phyloP scores from a whole-genome alignment of 2,888 invertebrate genomes.

The Diarsia dahlii region DNA sequence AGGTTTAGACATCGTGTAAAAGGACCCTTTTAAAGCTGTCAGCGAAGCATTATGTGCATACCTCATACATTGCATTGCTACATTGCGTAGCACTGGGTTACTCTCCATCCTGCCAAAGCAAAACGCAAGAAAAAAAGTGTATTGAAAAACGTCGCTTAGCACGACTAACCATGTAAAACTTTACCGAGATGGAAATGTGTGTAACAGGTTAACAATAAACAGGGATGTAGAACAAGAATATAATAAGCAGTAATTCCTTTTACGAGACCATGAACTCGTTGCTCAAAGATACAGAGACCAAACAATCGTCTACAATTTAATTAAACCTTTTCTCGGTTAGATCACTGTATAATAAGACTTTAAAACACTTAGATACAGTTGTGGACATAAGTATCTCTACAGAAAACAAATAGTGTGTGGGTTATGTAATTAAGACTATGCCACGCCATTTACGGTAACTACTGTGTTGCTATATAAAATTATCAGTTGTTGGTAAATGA shows the following conservation, averaged over 20 bases:
- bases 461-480: neutral
- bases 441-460: neutral
- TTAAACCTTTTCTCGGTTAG: conserved; percentile 18
- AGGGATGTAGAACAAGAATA: neutral
- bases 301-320: conserved; percentile 12
- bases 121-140: no score
- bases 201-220: neutral
- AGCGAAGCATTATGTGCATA: no score
- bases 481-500: neutral
- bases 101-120: no score
- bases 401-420: neutral
- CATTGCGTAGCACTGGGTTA: no score
- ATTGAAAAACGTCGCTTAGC: no score
- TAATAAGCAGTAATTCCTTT: neutral
- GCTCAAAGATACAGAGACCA: neutral
- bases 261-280: conserved; percentile 17
- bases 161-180: neutral
- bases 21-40: no score
- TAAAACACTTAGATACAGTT: conserved; percentile 1
- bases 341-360: neutral
- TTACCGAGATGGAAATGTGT: neutral
- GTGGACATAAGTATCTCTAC: neutral
- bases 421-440: neutral
- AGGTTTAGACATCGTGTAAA: no score
- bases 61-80: no score